Conservation (phyloP, 2,113 vertebrate species). For the Numida meleagris region DNA sequence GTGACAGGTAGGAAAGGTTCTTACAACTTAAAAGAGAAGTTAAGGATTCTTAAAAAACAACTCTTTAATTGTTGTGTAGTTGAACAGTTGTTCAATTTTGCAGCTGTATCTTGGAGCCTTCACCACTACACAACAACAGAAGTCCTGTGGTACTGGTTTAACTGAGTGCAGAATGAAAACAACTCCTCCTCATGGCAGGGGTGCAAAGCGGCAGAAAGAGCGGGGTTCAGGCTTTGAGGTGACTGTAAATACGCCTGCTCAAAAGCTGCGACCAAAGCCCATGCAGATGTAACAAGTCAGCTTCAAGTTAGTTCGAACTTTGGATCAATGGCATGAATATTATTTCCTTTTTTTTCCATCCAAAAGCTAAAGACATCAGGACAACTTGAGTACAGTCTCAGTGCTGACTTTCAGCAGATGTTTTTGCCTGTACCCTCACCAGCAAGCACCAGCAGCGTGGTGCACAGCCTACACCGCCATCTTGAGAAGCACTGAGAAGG, state of each 20-base stretch:
- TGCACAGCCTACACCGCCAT: rapidly evolving
- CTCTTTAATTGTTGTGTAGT: not conserved
- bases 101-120: not conserved
- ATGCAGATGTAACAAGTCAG: rapidly evolving
- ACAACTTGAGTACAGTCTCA: not conserved
- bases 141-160: not conserved
- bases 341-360: not conserved
- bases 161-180: not conserved
- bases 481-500: rapidly evolving
- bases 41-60: not conserved
- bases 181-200: not conserved
- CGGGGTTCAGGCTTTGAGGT: not conserved
- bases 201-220: not conserved
- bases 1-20: slow-evolving; percentile 16
- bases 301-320: not conserved
- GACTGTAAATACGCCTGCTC: not conserved
- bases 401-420: not conserved
- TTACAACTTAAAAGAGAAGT: not conserved
- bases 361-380: not conserved
- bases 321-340: not conserved
- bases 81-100: not conserved
- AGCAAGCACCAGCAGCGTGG: not conserved
- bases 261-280: not conserved
- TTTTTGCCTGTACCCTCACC: not conserved
- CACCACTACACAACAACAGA: not conserved